A percentile compares a stretch with the other conserved stretches of the same genome.
Conservation (phyloP, 2,113 vertebrate species). For the Synodontis membranacea region DNA sequence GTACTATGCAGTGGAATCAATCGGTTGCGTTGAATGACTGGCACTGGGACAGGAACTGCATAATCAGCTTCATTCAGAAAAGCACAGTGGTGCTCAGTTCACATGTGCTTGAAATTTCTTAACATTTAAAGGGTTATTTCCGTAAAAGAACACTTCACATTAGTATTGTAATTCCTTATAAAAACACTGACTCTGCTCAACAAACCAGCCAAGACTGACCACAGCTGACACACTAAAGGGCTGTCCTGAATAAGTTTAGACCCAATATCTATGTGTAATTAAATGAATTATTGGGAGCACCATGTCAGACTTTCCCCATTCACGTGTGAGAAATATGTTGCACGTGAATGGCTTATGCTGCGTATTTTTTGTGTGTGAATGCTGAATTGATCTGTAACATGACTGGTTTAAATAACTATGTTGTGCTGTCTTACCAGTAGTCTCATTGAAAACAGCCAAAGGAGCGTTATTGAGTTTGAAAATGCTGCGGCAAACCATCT, state of each 20-base stretch:
- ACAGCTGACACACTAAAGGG: background rate
- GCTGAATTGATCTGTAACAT: background rate
- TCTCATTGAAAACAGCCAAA: conserved; percentile 77
- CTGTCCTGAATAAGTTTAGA: background rate
- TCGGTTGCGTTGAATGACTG: background rate
- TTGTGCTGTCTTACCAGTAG: conserved; percentile 73
- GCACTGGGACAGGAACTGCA: background rate
- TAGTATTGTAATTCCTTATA: background rate
- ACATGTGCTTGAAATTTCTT: background rate
- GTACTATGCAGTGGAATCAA: background rate
- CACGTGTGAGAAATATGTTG: background rate
- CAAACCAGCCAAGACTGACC: background rate
- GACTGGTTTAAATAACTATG: background rate
- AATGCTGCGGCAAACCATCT: conserved; percentile 77
- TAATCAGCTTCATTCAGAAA: background rate
- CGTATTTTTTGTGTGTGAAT: background rate
- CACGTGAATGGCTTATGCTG: background rate
- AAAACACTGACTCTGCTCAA: background rate
- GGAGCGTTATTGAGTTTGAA: conserved; percentile 76
- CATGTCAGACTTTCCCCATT: background rate
- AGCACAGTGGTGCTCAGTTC: background rate
- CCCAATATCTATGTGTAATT: background rate
- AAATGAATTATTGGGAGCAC: background rate
- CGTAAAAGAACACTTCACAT: background rate
- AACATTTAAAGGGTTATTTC: background rate